Evolutionary conservation across 2,113 vertebrate species (phyloP), one percentile per base, ranked within the genome.

Genomic region (Nannobrachium achirus): DNA sequence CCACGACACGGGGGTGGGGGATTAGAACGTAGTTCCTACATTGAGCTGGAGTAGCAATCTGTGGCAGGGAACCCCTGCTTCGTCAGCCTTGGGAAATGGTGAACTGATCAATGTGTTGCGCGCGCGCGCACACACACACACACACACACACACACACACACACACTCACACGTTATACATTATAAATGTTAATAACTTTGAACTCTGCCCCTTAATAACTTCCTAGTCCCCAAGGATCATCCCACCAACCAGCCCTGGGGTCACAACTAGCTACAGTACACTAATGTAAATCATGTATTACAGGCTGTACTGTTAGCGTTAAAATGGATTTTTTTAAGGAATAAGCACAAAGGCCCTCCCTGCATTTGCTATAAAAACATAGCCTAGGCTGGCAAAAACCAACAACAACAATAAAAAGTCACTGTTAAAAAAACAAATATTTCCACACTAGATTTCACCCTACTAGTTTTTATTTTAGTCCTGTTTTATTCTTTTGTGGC

Each of bases 11-110:
- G 77, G 77, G 78, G 49, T 33, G 25, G 63, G 60, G 78, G 85
- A 89, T 89, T 89, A 84, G 84, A 77, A 66, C 57, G 60, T 4
- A 71, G 73, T 70, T 70, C 79, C 68, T 73, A 62, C 78, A 62
- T 81, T 85, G 80, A 79, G 75, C 76, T 80, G 78, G 67, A 85
- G 82, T 56, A 70, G 69, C 84, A 84, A 89, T 91, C 86, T 86
- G 82, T 76, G 7, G 81, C 15, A 4, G 83, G 73, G 60, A 55
- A 20, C 63, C 50, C 42, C 42, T 58, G 6, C 25, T 68, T 66
- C 46, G 20, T 39, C 40, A 78, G 61, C 60, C 10, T 19, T 49
- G 19, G 55, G 15, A 66, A 49, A 69, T 14, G 58, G 67, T 25
- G 61, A 49, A 6, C 44, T 56, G 75, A 79, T 69, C 57, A 59